phyloP scores from a whole-genome alignment of 2,113 vertebrate genomes.

The Thymallus thymallus region DNA sequence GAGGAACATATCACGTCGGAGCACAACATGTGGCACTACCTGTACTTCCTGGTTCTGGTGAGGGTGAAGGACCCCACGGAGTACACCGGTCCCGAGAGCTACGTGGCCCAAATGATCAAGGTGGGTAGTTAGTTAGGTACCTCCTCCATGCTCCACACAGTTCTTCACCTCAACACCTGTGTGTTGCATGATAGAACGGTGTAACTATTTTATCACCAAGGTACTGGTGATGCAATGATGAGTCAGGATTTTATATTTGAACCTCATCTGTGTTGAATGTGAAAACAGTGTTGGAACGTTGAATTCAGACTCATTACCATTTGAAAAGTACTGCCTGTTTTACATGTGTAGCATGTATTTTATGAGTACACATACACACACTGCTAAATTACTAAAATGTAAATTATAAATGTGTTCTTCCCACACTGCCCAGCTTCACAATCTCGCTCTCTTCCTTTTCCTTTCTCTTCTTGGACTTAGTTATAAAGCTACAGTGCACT shows the following conservation, averaged over 20 bases:
- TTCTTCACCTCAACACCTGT: not conserved
- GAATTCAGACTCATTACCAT: too few species aligned
- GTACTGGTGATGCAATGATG: not conserved
- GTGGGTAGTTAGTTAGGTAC: constrained; percentile 75
- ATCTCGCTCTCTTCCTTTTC: constrained; percentile 16
- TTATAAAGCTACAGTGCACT: not conserved
- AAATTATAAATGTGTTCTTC: constrained; percentile 17
- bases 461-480: not conserved
- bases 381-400: too few species aligned
- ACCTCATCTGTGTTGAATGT: too few species aligned
- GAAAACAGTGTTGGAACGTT: too few species aligned
- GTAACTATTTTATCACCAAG: not conserved
- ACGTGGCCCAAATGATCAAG: constrained; percentile 93
- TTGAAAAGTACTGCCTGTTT: too few species aligned
- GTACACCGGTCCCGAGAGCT: constrained; percentile 97
- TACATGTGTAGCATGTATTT: too few species aligned
- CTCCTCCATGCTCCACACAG: not conserved
- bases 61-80: constrained; percentile 96
- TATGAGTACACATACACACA: not conserved
- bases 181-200: not conserved
- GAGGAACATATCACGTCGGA: constrained; percentile 96
- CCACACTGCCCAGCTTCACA: constrained; percentile 55
- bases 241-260: too few species aligned
- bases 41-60: constrained; percentile 96
- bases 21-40: constrained; percentile 98